These are phyloP conservation scores for Pristionchus japonicus DNA, from an alignment of 2,888 invertebrate species.

Conservation along the genomic window DNA sequence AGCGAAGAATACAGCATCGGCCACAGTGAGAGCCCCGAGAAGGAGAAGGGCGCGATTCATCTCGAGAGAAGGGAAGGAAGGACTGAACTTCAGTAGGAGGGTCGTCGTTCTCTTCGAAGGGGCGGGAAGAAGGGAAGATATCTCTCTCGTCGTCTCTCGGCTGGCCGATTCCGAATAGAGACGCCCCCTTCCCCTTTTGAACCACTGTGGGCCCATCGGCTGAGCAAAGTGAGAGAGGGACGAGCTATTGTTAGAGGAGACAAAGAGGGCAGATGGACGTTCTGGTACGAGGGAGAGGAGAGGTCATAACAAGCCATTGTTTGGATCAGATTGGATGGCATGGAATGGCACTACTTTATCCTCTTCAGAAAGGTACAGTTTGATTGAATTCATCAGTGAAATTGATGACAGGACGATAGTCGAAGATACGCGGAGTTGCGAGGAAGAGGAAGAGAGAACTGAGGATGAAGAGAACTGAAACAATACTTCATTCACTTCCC, in stretches of 20 bases:
- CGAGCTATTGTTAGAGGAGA: slow-evolving; percentile 2
- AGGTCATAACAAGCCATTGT: slow-evolving; percentile 1
- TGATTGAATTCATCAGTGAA: slow-evolving; percentile 31
- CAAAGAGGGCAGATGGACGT: slow-evolving; percentile 30
- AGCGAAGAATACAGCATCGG: neutral
- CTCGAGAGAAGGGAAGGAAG: neutral
- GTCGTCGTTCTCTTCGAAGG: neutral
- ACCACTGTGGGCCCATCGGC: slow-evolving; percentile 27
- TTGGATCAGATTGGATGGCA: neutral
- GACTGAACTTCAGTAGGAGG: neutral
- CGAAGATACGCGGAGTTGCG: slow-evolving; percentile 40
- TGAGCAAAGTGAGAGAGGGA: neutral
- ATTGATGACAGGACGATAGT: slow-evolving; percentile 14
- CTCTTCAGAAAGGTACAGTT: neutral
- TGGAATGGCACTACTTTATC: neutral
- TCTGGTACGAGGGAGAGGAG: slow-evolving; percentile 22
- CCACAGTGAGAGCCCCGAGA: neutral
- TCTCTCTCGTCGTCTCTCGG: neutral
- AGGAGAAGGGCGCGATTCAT: neutral
- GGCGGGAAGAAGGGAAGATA: neutral
- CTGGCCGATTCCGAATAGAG: slow-evolving; percentile 23
- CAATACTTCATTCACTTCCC: neutral
- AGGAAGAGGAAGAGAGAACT: slow-evolving; percentile 17
- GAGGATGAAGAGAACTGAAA: slow-evolving; percentile 35
- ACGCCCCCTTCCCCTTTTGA: neutral